These are phyloP conservation scores for Trichomalopsis sarcophagae DNA, from an alignment of 1,140 invertebrate genomes.

Conservation along the genomic window DNA sequence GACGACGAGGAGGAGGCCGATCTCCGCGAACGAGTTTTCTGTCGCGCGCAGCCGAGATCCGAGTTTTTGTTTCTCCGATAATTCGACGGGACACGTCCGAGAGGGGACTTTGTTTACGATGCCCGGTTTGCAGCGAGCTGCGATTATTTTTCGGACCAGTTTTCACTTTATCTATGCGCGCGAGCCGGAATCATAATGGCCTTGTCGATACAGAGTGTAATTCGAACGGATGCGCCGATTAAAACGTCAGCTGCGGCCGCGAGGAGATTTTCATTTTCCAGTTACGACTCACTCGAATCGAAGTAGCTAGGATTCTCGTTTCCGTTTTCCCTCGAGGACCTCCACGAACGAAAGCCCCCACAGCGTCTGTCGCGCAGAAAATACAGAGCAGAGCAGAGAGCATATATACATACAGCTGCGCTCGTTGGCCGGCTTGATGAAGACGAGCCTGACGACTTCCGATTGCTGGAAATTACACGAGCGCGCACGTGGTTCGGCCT, in stretches of 20 bases:
- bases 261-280: too few species aligned
- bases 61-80: slow-evolving; percentile 21
- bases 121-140: neutral
- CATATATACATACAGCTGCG: neutral
- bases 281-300: neutral
- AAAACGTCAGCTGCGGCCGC: neutral
- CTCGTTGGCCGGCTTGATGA: slow-evolving; percentile 47
- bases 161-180: neutral
- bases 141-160: neutral
- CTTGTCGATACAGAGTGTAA: neutral
- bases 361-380: neutral
- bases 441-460: slow-evolving; percentile 63
- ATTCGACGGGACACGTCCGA: neutral
- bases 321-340: neutral
- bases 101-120: neutral
- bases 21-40: neutral
- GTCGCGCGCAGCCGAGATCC: neutral
- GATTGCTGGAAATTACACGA: slow-evolving; percentile 65
- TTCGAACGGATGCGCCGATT: neutral
- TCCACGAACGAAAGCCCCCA: neutral
- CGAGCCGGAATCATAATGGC: neutral
- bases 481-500: slow-evolving; percentile 32
- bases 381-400: neutral
- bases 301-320: neutral
- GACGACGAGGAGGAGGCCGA: too few species aligned